These are phyloP conservation scores for Amaurobius ferox DNA, from an alignment of 2,888 invertebrate genomes.

Conservation along the genomic window DNA sequence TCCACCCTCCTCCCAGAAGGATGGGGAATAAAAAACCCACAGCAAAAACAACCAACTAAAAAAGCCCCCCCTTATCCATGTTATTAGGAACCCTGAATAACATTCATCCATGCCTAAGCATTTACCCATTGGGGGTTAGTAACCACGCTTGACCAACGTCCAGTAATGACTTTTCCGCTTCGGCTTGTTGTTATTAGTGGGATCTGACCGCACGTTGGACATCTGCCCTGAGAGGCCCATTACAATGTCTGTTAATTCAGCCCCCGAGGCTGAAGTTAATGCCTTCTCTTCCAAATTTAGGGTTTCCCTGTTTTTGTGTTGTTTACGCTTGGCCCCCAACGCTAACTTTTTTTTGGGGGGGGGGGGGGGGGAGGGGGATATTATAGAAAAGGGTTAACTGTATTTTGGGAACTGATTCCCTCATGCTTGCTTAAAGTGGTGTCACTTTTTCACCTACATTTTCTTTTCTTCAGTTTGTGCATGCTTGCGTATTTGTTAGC, in stretches of 20 bases:
- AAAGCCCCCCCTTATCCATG: no score
- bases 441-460: no score
- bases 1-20: no score
- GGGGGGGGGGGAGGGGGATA: no score
- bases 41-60: no score
- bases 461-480: no score
- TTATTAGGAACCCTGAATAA: neutral
- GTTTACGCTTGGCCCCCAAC: neutral
- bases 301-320: neutral
- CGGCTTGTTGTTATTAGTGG: conserved; percentile 40
- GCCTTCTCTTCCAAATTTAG: neutral
- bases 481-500: no score
- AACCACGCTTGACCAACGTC: conserved; percentile 40
- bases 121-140: neutral
- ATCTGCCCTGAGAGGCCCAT: conserved; percentile 22
- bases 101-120: neutral
- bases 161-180: conserved; percentile 50
- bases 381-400: no score
- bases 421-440: no score
- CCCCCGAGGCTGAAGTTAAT: neutral
- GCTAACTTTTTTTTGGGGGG: no score
- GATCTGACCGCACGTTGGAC: conserved; percentile 20
- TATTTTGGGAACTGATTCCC: no score
- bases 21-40: no score
- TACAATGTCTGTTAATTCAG: conserved; percentile 46